Conservation (phyloP, 2,797 vertebrate species). For the Ptychadena robeensis region DNA sequence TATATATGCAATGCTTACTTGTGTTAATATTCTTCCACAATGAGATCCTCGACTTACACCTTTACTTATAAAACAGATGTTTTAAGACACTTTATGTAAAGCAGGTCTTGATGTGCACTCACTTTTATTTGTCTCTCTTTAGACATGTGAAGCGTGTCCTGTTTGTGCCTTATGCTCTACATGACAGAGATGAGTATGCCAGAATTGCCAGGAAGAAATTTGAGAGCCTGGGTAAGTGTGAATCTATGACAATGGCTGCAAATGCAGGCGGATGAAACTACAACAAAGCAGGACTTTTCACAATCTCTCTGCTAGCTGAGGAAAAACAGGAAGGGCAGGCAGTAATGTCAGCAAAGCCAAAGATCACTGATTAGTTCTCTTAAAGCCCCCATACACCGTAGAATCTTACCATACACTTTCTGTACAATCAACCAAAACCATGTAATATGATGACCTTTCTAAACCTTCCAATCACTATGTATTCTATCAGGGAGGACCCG, state of each 20-base stretch:
- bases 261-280: not conserved
- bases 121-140: conserved; percentile 1
- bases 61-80: too few species aligned
- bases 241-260: not conserved
- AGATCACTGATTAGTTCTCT: not conserved
- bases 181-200: conserved; percentile 80
- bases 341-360: not conserved
- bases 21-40: too few species aligned
- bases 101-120: not conserved
- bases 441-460: too few species aligned
- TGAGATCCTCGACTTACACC: too few species aligned
- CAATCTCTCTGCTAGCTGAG: not conserved
- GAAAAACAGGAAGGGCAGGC: not conserved
- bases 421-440: too few species aligned
- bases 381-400: too few species aligned
- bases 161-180: conserved; percentile 85
- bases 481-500: too few species aligned
- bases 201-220: conserved; percentile 80
- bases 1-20: too few species aligned
- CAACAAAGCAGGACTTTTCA: not conserved
- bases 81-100: too few species aligned
- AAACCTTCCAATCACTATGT: too few species aligned
- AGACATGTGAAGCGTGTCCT: conserved; percentile 81
- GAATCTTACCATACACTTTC: too few species aligned
- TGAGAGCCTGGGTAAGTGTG: conserved; percentile 75